Evolutionary conservation across 2,888 invertebrate species (phyloP).

Genomic region (Eupithecia vulgata): DNA sequence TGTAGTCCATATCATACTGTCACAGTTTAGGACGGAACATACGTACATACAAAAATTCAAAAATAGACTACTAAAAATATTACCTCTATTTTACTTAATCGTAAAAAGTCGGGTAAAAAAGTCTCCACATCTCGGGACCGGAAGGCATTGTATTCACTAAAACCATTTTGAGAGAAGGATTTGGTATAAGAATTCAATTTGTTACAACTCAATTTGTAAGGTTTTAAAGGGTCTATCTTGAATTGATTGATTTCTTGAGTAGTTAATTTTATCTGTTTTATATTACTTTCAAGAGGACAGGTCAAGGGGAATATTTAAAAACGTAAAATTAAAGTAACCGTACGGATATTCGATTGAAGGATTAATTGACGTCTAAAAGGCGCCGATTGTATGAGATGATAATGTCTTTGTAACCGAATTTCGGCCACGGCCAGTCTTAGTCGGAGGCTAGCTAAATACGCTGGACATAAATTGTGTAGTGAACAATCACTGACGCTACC

Average conservation of each 20-base stretch:
- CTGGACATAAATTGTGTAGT: too few relatives aligned
- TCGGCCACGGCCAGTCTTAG: too few relatives aligned
- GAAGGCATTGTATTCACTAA: background rate
- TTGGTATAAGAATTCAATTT: slow-evolving; percentile 17
- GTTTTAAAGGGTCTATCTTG: slow-evolving; percentile 9
- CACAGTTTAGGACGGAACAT: too few relatives aligned
- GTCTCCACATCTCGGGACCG: background rate
- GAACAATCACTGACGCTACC: too few relatives aligned
- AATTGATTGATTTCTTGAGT: slow-evolving; percentile 1
- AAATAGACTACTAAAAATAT: background rate
- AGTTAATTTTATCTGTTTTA: background rate
- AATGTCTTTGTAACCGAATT: too few relatives aligned
- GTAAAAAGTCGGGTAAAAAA: background rate
- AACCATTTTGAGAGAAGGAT: slow-evolving; percentile 4
- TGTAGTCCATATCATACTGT: too few relatives aligned
- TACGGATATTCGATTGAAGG: background rate
- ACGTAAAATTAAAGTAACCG: background rate
- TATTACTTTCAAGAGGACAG: background rate
- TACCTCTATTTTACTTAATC: background rate
- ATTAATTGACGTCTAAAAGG: background rate
- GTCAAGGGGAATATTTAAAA: background rate
- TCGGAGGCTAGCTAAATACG: too few relatives aligned
- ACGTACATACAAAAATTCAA: background rate
- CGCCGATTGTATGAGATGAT: background rate
- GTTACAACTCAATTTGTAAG: slow-evolving; percentile 13